Base-by-base conservation (phyloP, 2,113 vertebrate genomes). In the Phainopepla nitens region DNA sequence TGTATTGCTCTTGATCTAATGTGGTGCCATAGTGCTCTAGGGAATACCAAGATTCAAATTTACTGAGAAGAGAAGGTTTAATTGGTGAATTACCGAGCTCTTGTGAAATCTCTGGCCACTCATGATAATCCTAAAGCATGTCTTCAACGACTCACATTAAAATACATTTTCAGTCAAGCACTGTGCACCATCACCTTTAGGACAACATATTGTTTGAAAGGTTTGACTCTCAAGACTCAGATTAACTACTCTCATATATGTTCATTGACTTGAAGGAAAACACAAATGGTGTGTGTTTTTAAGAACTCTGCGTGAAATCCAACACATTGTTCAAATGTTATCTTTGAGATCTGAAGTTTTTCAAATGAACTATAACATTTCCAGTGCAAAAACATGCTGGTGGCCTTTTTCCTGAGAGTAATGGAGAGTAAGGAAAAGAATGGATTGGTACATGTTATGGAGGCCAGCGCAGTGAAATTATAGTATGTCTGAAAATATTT, bases 401-500 rank as follows among this genome's bases (percentile, higher is more conserved):
- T 73, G 18, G 2, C 6, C 24, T 45, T 87, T 76, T 56, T 64
- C 23, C 17, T 13, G 13, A 54, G 19, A 49, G 3, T 47, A 56
- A 22, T 13, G 6, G 11, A 41, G 4, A 54, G 6, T 57, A 66
- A 75, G 28, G 20, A 71, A 60, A 11, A 56, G 2, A 81, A 82
- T 17, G 5, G 6, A 44, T 64, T 47, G 33, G 16, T 41, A 19
- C 57, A 8, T 22, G 4, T 41, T 53, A 4, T 13, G 10, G 19
- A 33, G n/a, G 4, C 4, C 28, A 73, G 21, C 0, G 2, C 16
- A 56, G 7, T 1, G 1, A 18, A 35, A 60, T 36, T 42, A 18
- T 2, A 41, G 4, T 16, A 20, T 29, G 7, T 53, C 51, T 72
- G 72, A 82, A 91, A 85, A 79, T 44, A 65, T 23, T 57, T 61